Base-by-base conservation (phyloP, 2,888 invertebrate species). In the Trachelus stipa region DNA sequence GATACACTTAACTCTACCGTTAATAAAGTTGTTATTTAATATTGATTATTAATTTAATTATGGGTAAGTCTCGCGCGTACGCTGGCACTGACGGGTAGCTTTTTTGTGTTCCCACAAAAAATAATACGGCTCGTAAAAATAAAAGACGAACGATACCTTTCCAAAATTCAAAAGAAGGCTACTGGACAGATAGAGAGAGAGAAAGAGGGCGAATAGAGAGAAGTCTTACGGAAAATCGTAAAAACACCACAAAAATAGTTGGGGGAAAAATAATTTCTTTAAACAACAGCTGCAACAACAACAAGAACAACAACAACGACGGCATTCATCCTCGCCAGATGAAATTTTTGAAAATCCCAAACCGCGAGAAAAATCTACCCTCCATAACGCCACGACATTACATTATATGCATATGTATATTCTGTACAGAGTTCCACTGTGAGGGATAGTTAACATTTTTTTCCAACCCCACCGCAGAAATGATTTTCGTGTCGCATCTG, bases 331-430 rank as follows among this genome's bases (percentile, higher is more conserved):
- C 56, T 56, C 56, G 56, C 23, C 23, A 56, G 56, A 56, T 56
- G 56, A 56, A 56, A 56, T 56, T 23, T 56, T 56, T 15, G 56
- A 56, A 56, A 56, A 56, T 56, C 23, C 56, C 56, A 56, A 56
- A 56, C 56, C 56, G 56, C 56, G 56, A 56, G 56, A 56, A 56
- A 56, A 56, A 56, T 56, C 56, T 56, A 56, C 56, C 56, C 23
- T 56, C 56, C 56, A 6, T 56, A 56, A 56, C 56, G 56, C 56
- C 56, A 56, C 56, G 56, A 23, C 56, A 33, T 15, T 73, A 77
- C 73, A 68, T 73, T 15, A n/a, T 35, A 75, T 31, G 68, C 73
- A 76, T 69, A 69, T 73, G 34, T 23, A 76, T 77, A 74, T 68
- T 56, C 56, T 56, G 56, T 56, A 56, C 56, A 56, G 40, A 40